These are phyloP conservation scores for Gryllus longicercus DNA, from an alignment of 2,888 invertebrate genomes.

Conservation along the genomic window DNA sequence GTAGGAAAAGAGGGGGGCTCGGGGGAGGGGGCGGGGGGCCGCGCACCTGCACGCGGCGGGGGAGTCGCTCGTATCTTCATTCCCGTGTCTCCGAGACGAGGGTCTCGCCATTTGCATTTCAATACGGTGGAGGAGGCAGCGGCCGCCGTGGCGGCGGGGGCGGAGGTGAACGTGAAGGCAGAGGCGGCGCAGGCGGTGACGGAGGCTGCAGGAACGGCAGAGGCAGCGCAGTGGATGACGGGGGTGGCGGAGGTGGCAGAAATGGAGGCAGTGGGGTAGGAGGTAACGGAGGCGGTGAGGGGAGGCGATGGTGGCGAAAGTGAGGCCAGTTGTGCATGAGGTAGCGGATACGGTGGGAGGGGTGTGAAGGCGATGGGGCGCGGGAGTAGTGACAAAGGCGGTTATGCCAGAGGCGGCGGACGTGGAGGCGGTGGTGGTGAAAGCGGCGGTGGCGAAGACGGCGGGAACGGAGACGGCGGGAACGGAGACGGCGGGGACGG, in stretches of 20 bases:
- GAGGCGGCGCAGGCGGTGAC: too few species aligned
- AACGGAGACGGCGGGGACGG: too few species aligned
- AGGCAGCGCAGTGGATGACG: background rate
- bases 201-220: too few species aligned
- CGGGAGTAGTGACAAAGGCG: background rate
- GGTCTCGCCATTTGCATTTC: constrained; percentile 17
- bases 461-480: too few species aligned
- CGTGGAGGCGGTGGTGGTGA: too few species aligned
- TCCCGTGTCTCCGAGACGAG: constrained; percentile 17
- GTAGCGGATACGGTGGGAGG: background rate
- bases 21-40: background rate
- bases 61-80: background rate
- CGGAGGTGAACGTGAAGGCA: background rate
- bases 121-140: background rate
- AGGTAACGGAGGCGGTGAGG: background rate
- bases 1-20: background rate
- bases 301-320: background rate
- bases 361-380: background rate
- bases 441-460: too few species aligned
- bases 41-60: background rate
- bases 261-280: background rate
- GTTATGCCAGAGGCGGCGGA: too few species aligned
- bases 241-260: background rate
- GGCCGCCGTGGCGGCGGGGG: background rate
- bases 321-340: background rate